Evolutionary conservation across 1,140 invertebrate species (phyloP), one percentile per base, ranked within the genome.

Genomic region (Planococcus citri): DNA sequence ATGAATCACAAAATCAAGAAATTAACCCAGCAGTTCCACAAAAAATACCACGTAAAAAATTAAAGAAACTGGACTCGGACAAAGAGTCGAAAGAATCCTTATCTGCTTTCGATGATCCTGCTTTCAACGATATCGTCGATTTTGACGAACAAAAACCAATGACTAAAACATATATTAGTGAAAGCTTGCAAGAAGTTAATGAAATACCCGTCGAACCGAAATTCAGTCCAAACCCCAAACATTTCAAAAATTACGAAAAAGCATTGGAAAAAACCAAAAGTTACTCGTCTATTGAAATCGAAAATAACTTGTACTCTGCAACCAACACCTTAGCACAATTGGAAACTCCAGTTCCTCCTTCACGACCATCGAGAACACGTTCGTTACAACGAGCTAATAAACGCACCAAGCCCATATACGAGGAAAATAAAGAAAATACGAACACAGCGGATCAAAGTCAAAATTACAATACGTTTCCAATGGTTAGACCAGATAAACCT

Each of bases 61-160:
- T 27, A 17, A 64, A 64, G 17, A 64, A 24, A 25, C 20, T 64
- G 10, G 60, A 64, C 24, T 64, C 60, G 14, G 60, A 64, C 10
- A 64, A 14, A 64, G 60, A 64, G 24, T 64, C 60, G 3, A 64
- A 64, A 64, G 60, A 64, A 27, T 64, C 60, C 2, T 21, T 64
- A 27, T 64, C 60, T 3, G 60, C 60, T 9, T 64, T 64, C 22
- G 60, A 64, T 17, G 60, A 64, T 64, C 21, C 22, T 4, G 17
- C 1, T 6, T 64, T 64, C 1, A 27, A 25, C 9, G 60, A 64
- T 17, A 27, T 27, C 60, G 20, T 64, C 3, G 17, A 4, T 10
- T 27, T 64, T 1, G 60, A 64, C 20, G 60, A 25, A 64, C 22
- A 24, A 27, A 2, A 64, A 64, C 25, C 60, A 14, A 25, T 25